Base-by-base conservation (phyloP, 1,140 invertebrate genomes). In the Bombus superbus region DNA sequence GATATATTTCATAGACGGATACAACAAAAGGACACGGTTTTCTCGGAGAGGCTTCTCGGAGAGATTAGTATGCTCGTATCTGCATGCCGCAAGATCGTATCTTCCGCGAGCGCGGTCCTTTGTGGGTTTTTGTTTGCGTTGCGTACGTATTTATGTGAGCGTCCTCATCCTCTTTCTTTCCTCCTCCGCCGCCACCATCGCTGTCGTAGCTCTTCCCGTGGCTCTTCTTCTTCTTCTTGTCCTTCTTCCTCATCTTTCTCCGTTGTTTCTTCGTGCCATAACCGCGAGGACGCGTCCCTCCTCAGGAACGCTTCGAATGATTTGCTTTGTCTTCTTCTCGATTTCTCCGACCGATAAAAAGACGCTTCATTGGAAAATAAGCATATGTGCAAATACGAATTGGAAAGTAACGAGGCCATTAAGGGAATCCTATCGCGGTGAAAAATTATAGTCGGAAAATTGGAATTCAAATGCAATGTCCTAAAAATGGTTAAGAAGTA, bases 11-110 rank as follows among this genome's bases (percentile, higher is more conserved):
- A 89, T 91, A 91, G 90, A 91, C 83, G 89, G 84, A 66, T 66
- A 85, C 85, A 86, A 92, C 88, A 91, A 88, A 91, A 89, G 83
- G 80, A 87, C 78, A 83, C 75, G 81, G 83, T 91, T 88, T 91
- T 75, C 90, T 86, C 75, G 74, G 79, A 83, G 86, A 87, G 83
- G 84, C 68, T 86, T 76, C 88, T 80, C 73, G 62, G 85, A 87
- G 86, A 94, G 92, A 94, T 94, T 94, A 94, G 93, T 94, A 95
- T 94, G 92, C 94, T 94, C 93, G 94, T 93, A 95, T 95, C 93
- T 94, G 94, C 94, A 94, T 93, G 92, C 94, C 92, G 92, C 91
- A 90, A 94, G 94, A 95, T 95, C 92, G 93, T 95, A 95, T 95
- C 94, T 94, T 88, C 91, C 86, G 91, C 89, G 91, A 93, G 92